Percentiles rank a stretch among this genome's conserved stretches.
Conservation (phyloP, 2,113 vertebrate species). For the Azemiops feae region DNA sequence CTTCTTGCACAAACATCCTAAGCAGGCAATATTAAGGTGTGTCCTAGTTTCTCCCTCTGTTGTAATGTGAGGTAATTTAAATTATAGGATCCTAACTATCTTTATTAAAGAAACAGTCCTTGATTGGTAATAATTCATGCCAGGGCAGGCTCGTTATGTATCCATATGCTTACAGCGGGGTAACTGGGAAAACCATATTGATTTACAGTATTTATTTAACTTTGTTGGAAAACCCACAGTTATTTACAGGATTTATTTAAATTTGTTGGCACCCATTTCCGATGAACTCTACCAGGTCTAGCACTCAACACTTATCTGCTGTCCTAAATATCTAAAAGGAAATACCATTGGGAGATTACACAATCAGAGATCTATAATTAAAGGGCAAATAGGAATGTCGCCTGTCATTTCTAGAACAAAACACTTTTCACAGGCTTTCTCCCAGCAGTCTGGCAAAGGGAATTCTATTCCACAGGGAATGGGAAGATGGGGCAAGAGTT, state of each 20-base stretch:
- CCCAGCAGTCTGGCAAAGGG: background rate
- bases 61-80: conserved; percentile 22
- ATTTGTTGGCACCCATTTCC: background rate
- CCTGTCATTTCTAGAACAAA: background rate
- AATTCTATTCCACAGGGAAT: background rate
- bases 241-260: background rate
- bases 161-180: background rate
- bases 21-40: conserved; percentile 36
- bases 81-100: conserved; percentile 7
- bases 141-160: conserved; percentile 4
- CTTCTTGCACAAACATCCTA: conserved; percentile 29
- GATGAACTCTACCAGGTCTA: background rate
- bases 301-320: background rate
- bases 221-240: background rate
- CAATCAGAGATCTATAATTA: background rate
- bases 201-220: background rate
- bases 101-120: background rate
- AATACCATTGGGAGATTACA: background rate
- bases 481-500: background rate
- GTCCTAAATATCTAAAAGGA: background rate
- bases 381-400: background rate
- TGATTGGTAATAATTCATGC: conserved; percentile 31
- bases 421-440: background rate
- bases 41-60: conserved; percentile 53
- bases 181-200: background rate